Conservation (phyloP, 2,113 vertebrate genomes). For the Leptosomus discolor region DNA sequence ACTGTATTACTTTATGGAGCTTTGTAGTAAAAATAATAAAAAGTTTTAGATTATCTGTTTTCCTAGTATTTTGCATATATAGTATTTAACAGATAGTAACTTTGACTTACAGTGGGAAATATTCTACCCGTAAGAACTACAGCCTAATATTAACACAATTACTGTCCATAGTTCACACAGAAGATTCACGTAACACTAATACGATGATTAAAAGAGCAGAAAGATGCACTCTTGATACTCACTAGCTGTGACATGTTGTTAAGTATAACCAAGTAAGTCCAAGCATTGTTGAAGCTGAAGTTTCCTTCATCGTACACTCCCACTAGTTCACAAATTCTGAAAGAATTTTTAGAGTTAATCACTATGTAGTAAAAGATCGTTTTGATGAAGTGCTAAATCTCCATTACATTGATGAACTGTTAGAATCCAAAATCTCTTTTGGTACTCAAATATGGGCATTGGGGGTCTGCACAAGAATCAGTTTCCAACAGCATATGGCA, state of each 20-base stretch:
- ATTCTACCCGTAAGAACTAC: not conserved
- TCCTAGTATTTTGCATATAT: not conserved
- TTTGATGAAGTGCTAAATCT: not conserved
- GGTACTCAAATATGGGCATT: not conserved
- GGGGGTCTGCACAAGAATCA: not conserved
- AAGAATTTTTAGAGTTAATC: slow-evolving; percentile 15
- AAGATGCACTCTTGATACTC: slow-evolving; percentile 54
- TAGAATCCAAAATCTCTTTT: not conserved
- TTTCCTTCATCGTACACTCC: slow-evolving; percentile 94
- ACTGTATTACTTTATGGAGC: not conserved
- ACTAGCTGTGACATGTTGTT: slow-evolving; percentile 97
- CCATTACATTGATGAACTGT: not conserved
- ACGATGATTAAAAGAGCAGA: not conserved
- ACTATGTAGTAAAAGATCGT: not conserved
- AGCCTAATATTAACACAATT: not conserved
- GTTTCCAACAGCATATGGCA: not conserved
- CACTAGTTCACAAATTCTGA: slow-evolving; percentile 90
- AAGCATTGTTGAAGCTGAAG: slow-evolving; percentile 93
- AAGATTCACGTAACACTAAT: not conserved
- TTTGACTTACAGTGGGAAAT: not conserved
- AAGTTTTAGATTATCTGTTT: not conserved
- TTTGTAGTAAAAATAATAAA: not conserved
- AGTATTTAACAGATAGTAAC: not conserved
- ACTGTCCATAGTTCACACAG: not conserved
- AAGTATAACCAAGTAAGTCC: slow-evolving; percentile 97